These are phyloP conservation scores for Cyaniris semiargus DNA, from an alignment of 2,888 invertebrate genomes.

Conservation along the genomic window DNA sequence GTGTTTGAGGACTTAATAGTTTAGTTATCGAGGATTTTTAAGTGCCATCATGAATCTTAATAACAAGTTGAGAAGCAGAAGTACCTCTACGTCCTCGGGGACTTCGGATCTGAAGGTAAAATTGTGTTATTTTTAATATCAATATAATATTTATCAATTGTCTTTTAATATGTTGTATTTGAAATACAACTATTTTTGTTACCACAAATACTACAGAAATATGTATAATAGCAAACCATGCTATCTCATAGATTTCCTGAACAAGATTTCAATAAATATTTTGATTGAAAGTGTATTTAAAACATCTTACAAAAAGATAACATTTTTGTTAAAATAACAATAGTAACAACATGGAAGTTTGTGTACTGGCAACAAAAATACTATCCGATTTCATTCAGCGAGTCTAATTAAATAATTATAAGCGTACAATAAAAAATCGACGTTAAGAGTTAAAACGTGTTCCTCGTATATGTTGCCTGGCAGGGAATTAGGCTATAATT, in stretches of 20 bases:
- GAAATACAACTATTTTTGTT: too few species aligned
- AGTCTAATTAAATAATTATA: slow-evolving; percentile 22
- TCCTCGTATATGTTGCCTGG: neutral
- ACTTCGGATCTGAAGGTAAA: slow-evolving; percentile 68
- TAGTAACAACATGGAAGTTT: neutral
- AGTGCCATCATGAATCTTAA: slow-evolving; percentile 52
- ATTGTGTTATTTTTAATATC: neutral
- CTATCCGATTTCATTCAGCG: neutral
- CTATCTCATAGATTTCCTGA: neutral
- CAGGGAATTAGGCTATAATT: slow-evolving; percentile 29
- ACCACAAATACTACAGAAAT: too few species aligned
- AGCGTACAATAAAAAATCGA: slow-evolving; percentile 16
- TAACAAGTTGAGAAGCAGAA: slow-evolving; percentile 59
- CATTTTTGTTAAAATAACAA: neutral
- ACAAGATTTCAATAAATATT: neutral
- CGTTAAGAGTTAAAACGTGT: slow-evolving; percentile 22
- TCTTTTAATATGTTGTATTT: too few species aligned
- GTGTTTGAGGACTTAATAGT: slow-evolving; percentile 12
- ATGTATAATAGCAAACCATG: too few species aligned
- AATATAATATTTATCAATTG: neutral
- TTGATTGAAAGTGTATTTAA: too few species aligned
- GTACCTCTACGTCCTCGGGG: slow-evolving; percentile 68
- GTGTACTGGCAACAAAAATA: slow-evolving; percentile 6
- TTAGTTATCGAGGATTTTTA: slow-evolving; percentile 27
- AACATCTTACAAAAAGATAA: neutral